Conservation (phyloP, 2,888 invertebrate genomes). For the Tachina grossa region DNA sequence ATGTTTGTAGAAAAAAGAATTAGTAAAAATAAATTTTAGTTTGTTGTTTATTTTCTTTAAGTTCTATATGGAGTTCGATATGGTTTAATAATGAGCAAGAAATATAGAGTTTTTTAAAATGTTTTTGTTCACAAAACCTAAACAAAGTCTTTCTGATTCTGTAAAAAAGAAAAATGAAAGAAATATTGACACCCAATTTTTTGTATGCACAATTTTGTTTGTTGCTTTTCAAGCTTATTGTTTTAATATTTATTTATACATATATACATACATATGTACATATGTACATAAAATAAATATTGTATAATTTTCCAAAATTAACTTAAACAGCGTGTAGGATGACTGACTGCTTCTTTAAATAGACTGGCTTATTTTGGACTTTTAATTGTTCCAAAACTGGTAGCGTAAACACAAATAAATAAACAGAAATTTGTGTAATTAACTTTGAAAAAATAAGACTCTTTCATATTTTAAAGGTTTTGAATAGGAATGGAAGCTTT, state of each 20-base stretch:
- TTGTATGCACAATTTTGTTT: background rate
- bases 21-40: constrained; percentile 45
- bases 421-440: background rate
- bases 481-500: background rate
- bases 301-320: constrained; percentile 18
- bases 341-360: background rate
- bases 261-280: background rate
- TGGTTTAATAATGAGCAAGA: constrained; percentile 44
- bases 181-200: background rate
- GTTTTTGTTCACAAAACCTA: background rate
- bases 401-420: constrained; percentile 42
- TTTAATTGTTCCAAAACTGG: constrained; percentile 49
- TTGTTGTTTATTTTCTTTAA: constrained; percentile 26
- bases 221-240: constrained; percentile 5
- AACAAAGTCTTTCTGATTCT: background rate
- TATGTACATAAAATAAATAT: background rate
- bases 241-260: background rate
- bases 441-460: background rate
- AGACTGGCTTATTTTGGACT: background rate
- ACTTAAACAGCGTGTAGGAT: constrained; percentile 52
- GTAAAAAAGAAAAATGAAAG: background rate
- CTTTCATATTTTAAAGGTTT: background rate
- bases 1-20: constrained; percentile 29
- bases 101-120: background rate
- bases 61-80: constrained; percentile 25